Percentiles rank a stretch among this genome's conserved stretches.
Conservation (phyloP, 53 echinoderm and acorn worm genomes). For the Hippasteria phrygiana region DNA sequence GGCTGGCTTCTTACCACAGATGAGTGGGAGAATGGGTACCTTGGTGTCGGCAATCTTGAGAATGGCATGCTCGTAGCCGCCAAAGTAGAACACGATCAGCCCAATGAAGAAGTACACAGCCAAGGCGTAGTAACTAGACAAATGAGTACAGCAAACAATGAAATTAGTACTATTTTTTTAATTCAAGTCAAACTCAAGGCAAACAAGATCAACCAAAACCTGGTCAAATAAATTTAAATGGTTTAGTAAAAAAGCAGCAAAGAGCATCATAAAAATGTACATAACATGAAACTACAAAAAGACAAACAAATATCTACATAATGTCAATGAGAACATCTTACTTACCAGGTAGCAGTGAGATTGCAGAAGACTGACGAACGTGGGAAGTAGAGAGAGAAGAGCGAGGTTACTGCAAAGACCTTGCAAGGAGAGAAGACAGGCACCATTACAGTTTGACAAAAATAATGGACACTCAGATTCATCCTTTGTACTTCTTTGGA, state of each 20-base stretch:
- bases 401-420: conserved; percentile 81
- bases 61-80: conserved; percentile 74
- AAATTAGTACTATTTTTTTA: no score
- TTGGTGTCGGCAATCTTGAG: conserved; percentile 66
- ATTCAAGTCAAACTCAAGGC: no score
- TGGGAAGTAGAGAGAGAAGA: conserved; percentile 85
- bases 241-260: no score
- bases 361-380: conserved; percentile 82
- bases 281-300: no score
- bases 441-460: no score
- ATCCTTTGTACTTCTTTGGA: background rate
- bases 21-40: conserved; percentile 23
- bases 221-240: no score
- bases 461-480: background rate
- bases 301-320: no score
- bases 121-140: conserved; percentile 39
- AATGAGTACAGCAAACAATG: background rate
- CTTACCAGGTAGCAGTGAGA: conserved; percentile 89
- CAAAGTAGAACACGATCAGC: conserved; percentile 68
- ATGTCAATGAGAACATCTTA: no score
- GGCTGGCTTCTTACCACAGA: conserved; percentile 43
- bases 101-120: conserved; percentile 63
- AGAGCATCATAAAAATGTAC: no score
- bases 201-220: no score
- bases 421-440: conserved; percentile 13